Conservation (phyloP, 2,113 vertebrate species). For the Prinia subflava region DNA sequence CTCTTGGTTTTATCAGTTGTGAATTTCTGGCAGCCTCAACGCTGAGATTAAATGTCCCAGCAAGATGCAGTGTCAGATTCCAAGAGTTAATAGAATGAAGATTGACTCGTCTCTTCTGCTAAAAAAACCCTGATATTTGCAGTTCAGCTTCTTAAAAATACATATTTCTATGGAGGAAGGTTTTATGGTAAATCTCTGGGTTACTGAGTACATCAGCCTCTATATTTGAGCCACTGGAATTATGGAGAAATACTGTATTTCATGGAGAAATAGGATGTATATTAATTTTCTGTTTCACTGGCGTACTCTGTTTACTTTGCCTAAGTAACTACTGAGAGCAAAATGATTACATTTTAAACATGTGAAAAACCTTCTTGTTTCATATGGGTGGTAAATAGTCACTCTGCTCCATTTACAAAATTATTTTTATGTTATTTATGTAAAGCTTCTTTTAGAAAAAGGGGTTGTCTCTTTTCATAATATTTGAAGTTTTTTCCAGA, state of each 20-base stretch:
- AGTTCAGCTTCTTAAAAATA: background rate
- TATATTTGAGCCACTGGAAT: background rate
- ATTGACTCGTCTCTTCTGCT: background rate
- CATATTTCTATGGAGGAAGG: background rate
- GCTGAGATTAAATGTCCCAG: background rate
- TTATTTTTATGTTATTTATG: background rate
- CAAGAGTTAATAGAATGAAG: background rate
- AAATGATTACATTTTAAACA: background rate
- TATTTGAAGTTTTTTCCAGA: background rate
- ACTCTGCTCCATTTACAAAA: background rate
- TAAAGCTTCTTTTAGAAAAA: background rate
- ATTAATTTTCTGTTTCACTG: slow-evolving; percentile 10
- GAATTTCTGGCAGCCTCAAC: background rate
- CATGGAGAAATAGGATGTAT: background rate
- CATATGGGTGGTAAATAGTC: background rate
- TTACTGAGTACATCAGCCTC: background rate
- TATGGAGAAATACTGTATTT: background rate
- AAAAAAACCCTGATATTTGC: background rate
- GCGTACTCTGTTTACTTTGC: background rate
- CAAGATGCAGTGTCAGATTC: background rate
- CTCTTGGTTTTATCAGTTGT: background rate
- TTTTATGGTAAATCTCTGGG: background rate
- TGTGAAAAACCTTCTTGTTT: background rate
- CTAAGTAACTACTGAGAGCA: background rate
- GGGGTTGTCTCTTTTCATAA: background rate